Percentiles rank a stretch among this genome's conserved stretches.
These are phyloP conservation scores for Ennomos erosarius DNA, from an alignment of 2,888 invertebrate species.

Conservation along the genomic window DNA sequence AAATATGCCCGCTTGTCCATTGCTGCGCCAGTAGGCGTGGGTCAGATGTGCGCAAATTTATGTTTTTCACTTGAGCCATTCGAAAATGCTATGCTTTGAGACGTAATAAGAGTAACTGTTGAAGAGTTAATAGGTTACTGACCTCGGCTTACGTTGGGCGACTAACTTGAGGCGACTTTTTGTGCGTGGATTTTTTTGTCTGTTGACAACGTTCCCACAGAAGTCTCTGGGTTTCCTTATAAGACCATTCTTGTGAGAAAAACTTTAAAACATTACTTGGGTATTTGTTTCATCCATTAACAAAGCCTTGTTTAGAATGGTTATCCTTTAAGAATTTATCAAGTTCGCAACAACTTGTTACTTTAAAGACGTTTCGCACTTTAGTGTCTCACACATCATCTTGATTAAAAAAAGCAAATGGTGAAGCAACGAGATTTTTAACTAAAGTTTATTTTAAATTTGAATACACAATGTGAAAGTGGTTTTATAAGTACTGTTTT, in stretches of 20 bases:
- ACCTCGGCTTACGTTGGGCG: slow-evolving; percentile 62
- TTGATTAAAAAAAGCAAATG: slow-evolving; percentile 2
- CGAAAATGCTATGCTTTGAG: slow-evolving; percentile 60
- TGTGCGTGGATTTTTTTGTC: slow-evolving; percentile 49
- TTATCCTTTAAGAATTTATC: slow-evolving; percentile 19
- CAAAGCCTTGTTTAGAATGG: slow-evolving; percentile 20
- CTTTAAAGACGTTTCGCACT: slow-evolving; percentile 10
- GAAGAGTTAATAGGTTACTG: slow-evolving; percentile 57
- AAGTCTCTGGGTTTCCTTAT: slow-evolving; percentile 47
- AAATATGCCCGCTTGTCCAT: slow-evolving; percentile 79
- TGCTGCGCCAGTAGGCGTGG: slow-evolving; percentile 77
- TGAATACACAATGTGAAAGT: background rate
- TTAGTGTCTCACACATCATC: slow-evolving; percentile 9
- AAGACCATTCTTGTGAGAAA: slow-evolving; percentile 43
- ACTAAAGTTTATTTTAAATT: slow-evolving; percentile 1
- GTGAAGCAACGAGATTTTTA: slow-evolving; percentile 2
- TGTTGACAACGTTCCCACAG: slow-evolving; percentile 69
- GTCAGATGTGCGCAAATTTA: slow-evolving; percentile 71
- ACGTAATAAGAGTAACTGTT: slow-evolving; percentile 55
- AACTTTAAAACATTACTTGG: slow-evolving; percentile 21
- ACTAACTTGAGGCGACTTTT: slow-evolving; percentile 55
- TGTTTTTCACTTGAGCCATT: slow-evolving; percentile 51
- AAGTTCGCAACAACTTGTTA: slow-evolving; percentile 23
- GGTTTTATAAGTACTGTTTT: no score
- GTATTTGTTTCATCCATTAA: slow-evolving; percentile 36